Conservation (phyloP, 2,888 invertebrate genomes). For the Athripsodes cinereus region DNA sequence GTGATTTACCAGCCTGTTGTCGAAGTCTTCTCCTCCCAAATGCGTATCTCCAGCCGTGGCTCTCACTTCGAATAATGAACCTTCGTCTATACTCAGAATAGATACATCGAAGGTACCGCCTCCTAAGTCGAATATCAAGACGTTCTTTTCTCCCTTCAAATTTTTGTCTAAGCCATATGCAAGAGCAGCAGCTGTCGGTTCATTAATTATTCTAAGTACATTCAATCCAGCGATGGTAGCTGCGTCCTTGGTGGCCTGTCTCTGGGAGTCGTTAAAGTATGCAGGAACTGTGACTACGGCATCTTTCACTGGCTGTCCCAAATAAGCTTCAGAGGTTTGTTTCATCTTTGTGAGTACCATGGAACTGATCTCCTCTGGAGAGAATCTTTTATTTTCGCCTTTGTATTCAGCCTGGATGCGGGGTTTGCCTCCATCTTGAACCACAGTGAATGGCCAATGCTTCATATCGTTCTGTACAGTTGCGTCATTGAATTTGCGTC, state of each 20-base stretch:
- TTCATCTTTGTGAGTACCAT: constrained; percentile 59
- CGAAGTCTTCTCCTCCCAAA: constrained; percentile 68
- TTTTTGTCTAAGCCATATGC: constrained; percentile 68
- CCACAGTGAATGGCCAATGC: constrained; percentile 73
- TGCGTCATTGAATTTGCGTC: constrained; percentile 68
- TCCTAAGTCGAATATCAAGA: constrained; percentile 62
- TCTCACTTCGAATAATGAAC: constrained; percentile 69
- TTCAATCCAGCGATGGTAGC: constrained; percentile 70
- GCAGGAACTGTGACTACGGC: constrained; percentile 79
- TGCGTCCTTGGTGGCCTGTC: constrained; percentile 80
- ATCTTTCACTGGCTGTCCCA: constrained; percentile 61
- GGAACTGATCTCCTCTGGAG: constrained; percentile 66
- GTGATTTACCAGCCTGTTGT: constrained; percentile 60
- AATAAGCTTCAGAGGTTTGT: constrained; percentile 67
- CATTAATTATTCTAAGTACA: constrained; percentile 76
- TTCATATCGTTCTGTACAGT: constrained; percentile 75
- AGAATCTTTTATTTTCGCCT: constrained; percentile 57
- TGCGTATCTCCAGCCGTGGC: constrained; percentile 82
- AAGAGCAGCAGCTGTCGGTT: constrained; percentile 70
- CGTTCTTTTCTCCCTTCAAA: constrained; percentile 57
- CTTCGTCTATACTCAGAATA: constrained; percentile 74
- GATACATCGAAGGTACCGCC: constrained; percentile 79
- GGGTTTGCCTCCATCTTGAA: constrained; percentile 59
- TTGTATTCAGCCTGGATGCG: constrained; percentile 64
- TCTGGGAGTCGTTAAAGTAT: constrained; percentile 69